Evolutionary conservation across 2,113 vertebrate genomes (phyloP).

Genomic region (Brachypodius melanocephalos): DNA sequence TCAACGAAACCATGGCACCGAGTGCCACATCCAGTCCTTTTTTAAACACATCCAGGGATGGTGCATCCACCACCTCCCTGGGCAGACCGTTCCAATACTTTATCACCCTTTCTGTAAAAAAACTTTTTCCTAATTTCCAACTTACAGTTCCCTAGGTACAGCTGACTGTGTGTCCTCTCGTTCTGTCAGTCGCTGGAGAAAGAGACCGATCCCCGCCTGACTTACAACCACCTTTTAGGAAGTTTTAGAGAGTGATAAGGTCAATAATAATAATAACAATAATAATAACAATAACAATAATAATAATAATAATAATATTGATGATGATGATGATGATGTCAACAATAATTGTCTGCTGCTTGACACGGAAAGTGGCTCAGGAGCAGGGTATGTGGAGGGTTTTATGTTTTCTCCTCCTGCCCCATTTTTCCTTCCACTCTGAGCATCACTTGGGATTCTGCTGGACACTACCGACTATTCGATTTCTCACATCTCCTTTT

Average conservation of each 20-base stretch:
- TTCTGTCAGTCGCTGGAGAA: not conserved
- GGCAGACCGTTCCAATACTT: not conserved
- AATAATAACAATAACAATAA: too few relatives aligned
- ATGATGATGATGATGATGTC: too few relatives aligned
- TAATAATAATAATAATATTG: too few relatives aligned
- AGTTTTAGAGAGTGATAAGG: not conserved
- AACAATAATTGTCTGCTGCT: rapidly evolving
- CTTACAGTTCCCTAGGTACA: not conserved
- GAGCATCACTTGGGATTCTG: not conserved
- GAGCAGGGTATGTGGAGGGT: not conserved
- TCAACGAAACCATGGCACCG: not conserved
- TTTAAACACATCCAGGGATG: not conserved
- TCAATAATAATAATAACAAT: not conserved
- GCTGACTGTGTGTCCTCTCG: not conserved
- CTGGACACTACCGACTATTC: not conserved
- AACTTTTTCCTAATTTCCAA: not conserved
- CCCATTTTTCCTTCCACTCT: not conserved
- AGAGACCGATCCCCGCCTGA: not conserved
- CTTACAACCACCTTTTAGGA: not conserved
- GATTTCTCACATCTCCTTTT: not conserved
- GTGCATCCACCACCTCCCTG: not conserved
- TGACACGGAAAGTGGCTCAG: too few relatives aligned
- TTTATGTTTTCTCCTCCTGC: not conserved
- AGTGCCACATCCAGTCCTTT: not conserved
- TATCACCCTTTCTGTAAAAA: not conserved